Conservation (phyloP, 2,888 invertebrate genomes). For the Notodonta dromedarius region DNA sequence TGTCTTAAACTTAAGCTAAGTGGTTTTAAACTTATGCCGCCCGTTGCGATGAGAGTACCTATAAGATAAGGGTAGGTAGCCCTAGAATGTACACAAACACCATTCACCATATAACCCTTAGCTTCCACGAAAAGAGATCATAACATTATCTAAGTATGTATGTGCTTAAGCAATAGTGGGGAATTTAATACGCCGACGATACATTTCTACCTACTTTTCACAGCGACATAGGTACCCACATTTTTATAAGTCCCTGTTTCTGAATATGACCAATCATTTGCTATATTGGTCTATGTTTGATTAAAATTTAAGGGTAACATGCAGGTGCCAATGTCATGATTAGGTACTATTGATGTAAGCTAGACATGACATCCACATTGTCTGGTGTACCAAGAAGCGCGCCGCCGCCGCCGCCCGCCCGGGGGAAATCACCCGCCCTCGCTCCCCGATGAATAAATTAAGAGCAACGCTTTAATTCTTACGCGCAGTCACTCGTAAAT, state of each 20-base stretch:
- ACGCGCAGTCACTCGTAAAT: conserved; percentile 7
- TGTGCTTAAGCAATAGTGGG: too few species aligned
- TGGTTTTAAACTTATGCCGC: conserved; percentile 5
- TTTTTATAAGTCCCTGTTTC: too few species aligned
- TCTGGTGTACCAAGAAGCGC: conserved; percentile 9
- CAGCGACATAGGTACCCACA: too few species aligned
- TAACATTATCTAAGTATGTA: too few species aligned
- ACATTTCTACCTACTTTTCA: too few species aligned
- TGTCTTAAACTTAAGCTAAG: conserved; percentile 6
- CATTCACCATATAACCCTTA: neutral
- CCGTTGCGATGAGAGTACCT: neutral
- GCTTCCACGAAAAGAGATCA: too few species aligned
- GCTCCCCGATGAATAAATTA: conserved; percentile 32
- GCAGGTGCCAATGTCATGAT: neutral
- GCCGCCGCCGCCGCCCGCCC: conserved; percentile 16
- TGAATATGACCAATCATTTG: too few species aligned
- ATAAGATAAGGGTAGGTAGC: neutral
- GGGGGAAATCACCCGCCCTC: conserved; percentile 34
- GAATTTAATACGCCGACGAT: too few species aligned
- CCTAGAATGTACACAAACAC: neutral
- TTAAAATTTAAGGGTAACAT: too few species aligned
- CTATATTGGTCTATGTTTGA: too few species aligned
- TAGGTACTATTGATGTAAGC: neutral
- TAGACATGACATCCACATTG: neutral
- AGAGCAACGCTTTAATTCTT: conserved; percentile 12